Evolutionary conservation across 2,113 vertebrate species (phyloP), one percentile per base, ranked within the genome.

Genomic region (Seriola dumerili): DNA sequence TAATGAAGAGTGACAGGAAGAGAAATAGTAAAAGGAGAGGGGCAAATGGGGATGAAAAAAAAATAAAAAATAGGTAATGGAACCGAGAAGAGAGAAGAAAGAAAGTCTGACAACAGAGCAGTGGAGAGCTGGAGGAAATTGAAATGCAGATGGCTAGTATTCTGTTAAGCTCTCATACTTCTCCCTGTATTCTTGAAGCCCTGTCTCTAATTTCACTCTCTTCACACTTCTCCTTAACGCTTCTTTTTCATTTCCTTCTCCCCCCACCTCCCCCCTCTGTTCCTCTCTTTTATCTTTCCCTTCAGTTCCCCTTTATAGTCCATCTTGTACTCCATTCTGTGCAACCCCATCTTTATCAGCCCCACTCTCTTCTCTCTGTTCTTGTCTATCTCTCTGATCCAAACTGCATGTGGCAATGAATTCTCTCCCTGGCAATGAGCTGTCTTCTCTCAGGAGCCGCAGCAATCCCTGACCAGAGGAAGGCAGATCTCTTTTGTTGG

Each of bases 361-460:
- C 13, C 29, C 40, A 0, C 78, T 72, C 81, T 57, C 40, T 61
- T 38, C 72, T 76, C 46, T 55, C 74, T 54, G 54, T 79, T 80
- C 58, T 76, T 32, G 79, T 82, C 72, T 70, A 72, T 76, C 66
- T 67, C 46, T 63, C 61, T 10, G 25, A 89, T 89, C 89, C 85
- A 81, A 87, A 84, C 67, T 74, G 80, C 86, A 82, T 36, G 75
- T 80, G 85, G 85, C 83, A 72, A 80, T 82, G 76, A 64, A 83
- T 90, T 76, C 62, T 81, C 42, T 85, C 48, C 58, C 17, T 78
- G 61, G 88, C 88, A 78, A 48, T 71, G 84, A 81, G 83, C 80
- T 12, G 25, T 61, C 81, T 40, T 34, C 79, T 84, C 81, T 64
- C 44, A 61, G 85, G 85, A 89, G 76, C 48, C 62, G 55, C 76